Conservation (phyloP, 2,113 vertebrate genomes). For the Onychostoma macrolepis region DNA sequence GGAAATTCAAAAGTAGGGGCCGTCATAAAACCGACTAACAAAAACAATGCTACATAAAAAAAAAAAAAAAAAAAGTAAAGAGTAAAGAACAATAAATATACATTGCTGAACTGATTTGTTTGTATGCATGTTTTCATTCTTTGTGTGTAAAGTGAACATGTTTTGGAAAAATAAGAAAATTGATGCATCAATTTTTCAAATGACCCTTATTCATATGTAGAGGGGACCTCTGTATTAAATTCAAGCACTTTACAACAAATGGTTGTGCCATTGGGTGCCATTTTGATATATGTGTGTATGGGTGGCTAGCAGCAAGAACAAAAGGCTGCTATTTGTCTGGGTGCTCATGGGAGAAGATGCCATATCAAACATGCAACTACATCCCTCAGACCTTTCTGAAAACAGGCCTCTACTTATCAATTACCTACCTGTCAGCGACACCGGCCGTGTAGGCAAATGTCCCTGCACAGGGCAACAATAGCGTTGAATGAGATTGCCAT, state of each 20-base stretch:
- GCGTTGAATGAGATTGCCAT: slow-evolving; percentile 35
- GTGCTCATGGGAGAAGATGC: slow-evolving; percentile 68
- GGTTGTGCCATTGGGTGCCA: slow-evolving; percentile 74
- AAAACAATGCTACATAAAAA: not conserved
- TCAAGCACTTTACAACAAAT: slow-evolving; percentile 73
- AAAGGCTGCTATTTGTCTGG: slow-evolving; percentile 79
- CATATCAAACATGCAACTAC: slow-evolving; percentile 63
- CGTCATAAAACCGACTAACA: not conserved
- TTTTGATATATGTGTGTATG: slow-evolving; percentile 72
- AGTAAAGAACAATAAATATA: not conserved
- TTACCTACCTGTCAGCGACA: slow-evolving; percentile 60
- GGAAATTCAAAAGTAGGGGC: not conserved
- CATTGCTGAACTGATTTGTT: not conserved
- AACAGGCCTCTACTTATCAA: slow-evolving; percentile 61
- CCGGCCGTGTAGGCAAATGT: slow-evolving; percentile 67
- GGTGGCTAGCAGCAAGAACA: slow-evolving; percentile 72
- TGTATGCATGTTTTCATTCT: slow-evolving; percentile 10
- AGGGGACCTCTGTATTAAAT: slow-evolving; percentile 72
- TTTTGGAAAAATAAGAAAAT: slow-evolving; percentile 59
- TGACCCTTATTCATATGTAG: slow-evolving; percentile 74
- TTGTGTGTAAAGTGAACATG: slow-evolving; percentile 35
- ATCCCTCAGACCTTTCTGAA: slow-evolving; percentile 65
- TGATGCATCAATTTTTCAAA: slow-evolving; percentile 72
- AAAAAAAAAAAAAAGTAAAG: not conserved
- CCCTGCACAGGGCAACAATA: slow-evolving; percentile 44